Evolutionary conservation across 2,888 invertebrate species (phyloP), one percentile per base, ranked within the genome.

Genomic region (Eupithecia abbreviata): DNA sequence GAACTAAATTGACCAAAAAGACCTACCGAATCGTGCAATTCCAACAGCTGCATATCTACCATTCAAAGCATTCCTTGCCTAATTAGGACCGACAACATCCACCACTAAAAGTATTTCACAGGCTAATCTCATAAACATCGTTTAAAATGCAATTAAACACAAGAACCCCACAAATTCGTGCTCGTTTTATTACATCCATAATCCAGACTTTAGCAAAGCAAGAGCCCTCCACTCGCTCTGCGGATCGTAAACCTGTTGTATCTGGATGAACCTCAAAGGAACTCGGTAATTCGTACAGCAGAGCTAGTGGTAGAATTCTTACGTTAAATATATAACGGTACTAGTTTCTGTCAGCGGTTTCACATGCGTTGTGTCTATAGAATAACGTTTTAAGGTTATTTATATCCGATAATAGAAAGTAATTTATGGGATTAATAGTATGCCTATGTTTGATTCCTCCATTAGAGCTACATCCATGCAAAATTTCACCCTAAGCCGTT

Each of bases 161-260:
- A 76, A 77, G 49, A 73, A 72, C 72, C 74, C 49, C 62, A 51
- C 73, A 77, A 79, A 81, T 80, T 81, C 81, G 78, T 82, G 81
- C 73, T 73, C 81, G 82, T 86, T 87, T 87, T 87, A 86, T 86
- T 84, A 85, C 85, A 81, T 85, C 85, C 82, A 84, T 85, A 86
- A 86, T 85, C 83, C 84, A 78, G 80, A 80, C 80, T 80, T 72
- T 80, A 79, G 82, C 83, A 82, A 84, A 84, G 84, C 80, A 82
- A 83, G 80, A 77, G 77, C 79, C 74, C 79, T 80, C 79, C 77
- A 77, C 79, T 80, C 79, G 77, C 80, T 81, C 79, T 55, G 81
- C 74, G 75, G 78, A 79, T 82, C 87, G 81, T 86, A 85, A 87
- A 87, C 87, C 85, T 86, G 87, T 87, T 87, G 87, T 87, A 84